These are phyloP conservation scores for Rutilus rutilus DNA, from an alignment of 2,113 vertebrate genomes.

Conservation along the genomic window DNA sequence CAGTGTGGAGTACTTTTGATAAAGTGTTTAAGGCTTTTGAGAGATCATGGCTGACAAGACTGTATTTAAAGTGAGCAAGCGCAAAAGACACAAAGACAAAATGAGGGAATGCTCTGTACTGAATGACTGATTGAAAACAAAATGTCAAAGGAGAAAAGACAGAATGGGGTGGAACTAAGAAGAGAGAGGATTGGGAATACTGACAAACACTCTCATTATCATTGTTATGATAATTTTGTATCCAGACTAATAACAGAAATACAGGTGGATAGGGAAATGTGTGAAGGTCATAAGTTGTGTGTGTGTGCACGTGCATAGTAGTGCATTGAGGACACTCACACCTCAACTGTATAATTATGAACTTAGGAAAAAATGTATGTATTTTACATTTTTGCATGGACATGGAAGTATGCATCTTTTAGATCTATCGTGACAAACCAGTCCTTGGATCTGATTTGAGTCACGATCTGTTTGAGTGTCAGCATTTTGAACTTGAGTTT, in stretches of 20 bases:
- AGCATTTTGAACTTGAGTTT: too few relatives aligned
- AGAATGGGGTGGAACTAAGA: conserved; percentile 30
- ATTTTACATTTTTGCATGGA: background rate
- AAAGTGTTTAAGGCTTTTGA: conserved; percentile 48
- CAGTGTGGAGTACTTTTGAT: conserved; percentile 30
- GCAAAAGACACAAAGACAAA: conserved; percentile 13
- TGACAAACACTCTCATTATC: conserved; percentile 62
- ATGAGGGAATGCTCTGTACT: conserved; percentile 12
- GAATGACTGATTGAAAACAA: conserved; percentile 66
- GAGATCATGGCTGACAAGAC: conserved; percentile 35
- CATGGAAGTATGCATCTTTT: too few relatives aligned
- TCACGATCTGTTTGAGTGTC: too few relatives aligned
- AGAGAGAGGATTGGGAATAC: conserved; percentile 60
- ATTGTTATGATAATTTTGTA: conserved; percentile 20
- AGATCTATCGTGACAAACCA: too few relatives aligned
- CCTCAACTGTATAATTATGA: background rate
- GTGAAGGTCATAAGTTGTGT: background rate
- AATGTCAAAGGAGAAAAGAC: conserved; percentile 67
- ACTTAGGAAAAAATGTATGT: too few relatives aligned
- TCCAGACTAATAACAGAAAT: conserved; percentile 18
- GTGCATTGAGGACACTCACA: background rate
- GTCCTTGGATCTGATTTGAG: too few relatives aligned
- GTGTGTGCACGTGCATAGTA: background rate
- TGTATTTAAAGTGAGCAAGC: conserved; percentile 32
- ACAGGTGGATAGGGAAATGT: background rate